Evolutionary conservation across 2,888 invertebrate genomes (phyloP), one percentile per base, ranked within the genome.

Genomic region (Oeneis ivallda): DNA sequence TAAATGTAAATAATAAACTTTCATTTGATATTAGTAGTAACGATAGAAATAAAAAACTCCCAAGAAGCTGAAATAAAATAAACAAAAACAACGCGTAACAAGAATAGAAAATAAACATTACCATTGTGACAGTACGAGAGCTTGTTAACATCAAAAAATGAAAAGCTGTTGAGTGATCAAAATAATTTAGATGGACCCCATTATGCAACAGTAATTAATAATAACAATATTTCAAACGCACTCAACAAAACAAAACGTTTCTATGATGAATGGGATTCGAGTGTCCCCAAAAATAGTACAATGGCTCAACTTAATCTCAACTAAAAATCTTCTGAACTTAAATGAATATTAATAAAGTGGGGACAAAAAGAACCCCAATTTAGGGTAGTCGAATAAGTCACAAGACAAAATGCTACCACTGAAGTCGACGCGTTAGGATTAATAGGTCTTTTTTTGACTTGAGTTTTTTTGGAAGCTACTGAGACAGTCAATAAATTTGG

Each of bases 401-500:
- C 74, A 78, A 79, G 81, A 81, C 82, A 81, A 84, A 85, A 82
- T 75, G 69, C 78, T 81, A 76, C 81, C 82, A 78, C n/a, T 53
- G 79, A 83, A 85, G 76, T 79, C 79, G 80, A 80, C 82, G 79
- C 79, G 75, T 74, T 70, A 76, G 82, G 78, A 89, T 87, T 84
- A 83, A 89, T 89, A 85, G 76, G 71, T 67, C 69, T 79, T 82
- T 84, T 85, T 83, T 78, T 71, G 64, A 63, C 59, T 66, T 37
- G 37, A 62, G 69, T 74, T 74, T 74, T 74, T 74, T 72, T 65
- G 69, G 70, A 68, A 57, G 66, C 71, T 72, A 73, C 71, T 54
- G 75, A 81, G 84, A 83, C 84, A 83, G 83, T 77, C 79, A 81
- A 91, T 91, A 91, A 87, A 89, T 91, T 85, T 79, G 65, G 73